phyloP scores from a whole-genome alignment of 2,888 invertebrate genomes.

The Agrochola macilenta region DNA sequence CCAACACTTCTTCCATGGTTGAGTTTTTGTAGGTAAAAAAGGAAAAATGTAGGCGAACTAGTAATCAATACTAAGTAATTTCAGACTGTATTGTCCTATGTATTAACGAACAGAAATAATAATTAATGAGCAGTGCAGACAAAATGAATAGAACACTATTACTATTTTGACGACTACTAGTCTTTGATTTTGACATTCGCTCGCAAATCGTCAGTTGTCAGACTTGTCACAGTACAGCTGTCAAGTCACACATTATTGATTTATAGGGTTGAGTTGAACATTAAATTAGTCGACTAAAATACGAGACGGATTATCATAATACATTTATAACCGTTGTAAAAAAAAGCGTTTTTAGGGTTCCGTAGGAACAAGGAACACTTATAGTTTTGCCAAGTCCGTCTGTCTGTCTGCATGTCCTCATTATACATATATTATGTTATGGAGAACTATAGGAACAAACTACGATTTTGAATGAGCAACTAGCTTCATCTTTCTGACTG shows the following conservation, averaged over 20 bases:
- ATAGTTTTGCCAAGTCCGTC: background rate
- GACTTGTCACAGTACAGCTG: background rate
- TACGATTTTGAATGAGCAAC: no score
- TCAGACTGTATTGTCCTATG: background rate
- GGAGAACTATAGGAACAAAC: no score
- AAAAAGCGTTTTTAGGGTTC: no score
- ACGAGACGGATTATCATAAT: no score
- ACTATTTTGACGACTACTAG: background rate
- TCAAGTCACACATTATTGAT: background rate
- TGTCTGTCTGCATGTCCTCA: no score
- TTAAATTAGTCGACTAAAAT: background rate
- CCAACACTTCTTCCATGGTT: slow-evolving; percentile 82
- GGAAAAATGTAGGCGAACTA: background rate
- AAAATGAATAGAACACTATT: background rate
- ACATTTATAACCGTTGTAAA: no score
- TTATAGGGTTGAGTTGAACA: background rate
- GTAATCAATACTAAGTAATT: background rate
- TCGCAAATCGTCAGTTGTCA: background rate
- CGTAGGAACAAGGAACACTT: no score
- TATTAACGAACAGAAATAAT: background rate
- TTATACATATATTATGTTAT: no score
- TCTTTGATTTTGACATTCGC: slow-evolving; percentile 5
- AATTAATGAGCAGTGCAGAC: background rate
- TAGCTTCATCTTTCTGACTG: no score
- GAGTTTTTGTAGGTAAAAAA: background rate